Percentiles rank a stretch among this genome's conserved stretches.
phyloP scores from a whole-genome alignment of 1,140 invertebrate species.

The Lucilia cuprina region DNA sequence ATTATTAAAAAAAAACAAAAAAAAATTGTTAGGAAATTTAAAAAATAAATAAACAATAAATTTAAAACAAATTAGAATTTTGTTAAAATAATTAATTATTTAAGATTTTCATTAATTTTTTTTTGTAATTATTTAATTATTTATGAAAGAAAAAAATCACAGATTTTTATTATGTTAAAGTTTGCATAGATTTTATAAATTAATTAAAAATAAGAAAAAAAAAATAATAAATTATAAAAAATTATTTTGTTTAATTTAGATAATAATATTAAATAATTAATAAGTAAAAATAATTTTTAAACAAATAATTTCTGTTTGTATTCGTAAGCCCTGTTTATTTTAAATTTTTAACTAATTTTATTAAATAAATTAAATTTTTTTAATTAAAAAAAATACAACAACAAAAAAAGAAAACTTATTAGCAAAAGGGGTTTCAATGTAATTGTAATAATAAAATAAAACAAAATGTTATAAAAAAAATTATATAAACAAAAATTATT shows the following conservation, averaged over 20 bases:
- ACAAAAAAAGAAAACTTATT: constrained; percentile 49
- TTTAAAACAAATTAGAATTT: background rate
- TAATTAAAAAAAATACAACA: too few relatives aligned
- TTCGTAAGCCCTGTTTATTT: background rate
- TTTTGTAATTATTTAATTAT: too few relatives aligned
- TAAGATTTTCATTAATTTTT: too few relatives aligned
- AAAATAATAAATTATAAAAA: background rate
- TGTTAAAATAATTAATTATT: too few relatives aligned
- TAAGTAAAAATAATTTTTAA: background rate
- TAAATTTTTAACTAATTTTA: background rate
- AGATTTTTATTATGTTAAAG: background rate
- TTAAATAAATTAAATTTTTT: too few relatives aligned
- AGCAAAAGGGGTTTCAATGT: constrained; percentile 58
- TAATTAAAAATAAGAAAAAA: background rate
- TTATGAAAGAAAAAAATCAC: background rate
- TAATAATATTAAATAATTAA: constrained; percentile 38
- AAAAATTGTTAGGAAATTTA: background rate
- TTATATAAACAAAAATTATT: constrained; percentile 24
- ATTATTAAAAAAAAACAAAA: background rate
- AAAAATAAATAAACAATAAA: background rate
- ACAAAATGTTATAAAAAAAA: constrained; percentile 6
- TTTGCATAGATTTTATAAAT: constrained; percentile 1
- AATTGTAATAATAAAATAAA: constrained; percentile 43
- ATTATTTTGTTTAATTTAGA: constrained; percentile 40
- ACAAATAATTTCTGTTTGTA: background rate